These are phyloP conservation scores for Pitangus sulphuratus DNA, from an alignment of 2,797 vertebrate species.

Conservation along the genomic window DNA sequence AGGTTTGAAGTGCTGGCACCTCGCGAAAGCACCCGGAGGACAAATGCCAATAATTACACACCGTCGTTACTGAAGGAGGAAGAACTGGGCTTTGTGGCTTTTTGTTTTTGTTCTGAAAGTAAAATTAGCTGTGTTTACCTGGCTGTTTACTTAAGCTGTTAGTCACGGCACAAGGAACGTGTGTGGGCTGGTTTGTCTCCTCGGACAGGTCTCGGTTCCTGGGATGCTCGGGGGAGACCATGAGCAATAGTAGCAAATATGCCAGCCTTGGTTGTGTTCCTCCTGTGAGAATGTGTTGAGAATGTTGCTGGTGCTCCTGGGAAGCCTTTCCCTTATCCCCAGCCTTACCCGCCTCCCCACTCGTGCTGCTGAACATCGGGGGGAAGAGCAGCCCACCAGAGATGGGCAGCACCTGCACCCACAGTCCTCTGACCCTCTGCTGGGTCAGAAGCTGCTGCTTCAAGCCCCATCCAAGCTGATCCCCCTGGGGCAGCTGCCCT, in stretches of 20 bases:
- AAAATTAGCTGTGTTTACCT: background rate
- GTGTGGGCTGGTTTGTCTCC: background rate
- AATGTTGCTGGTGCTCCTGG: background rate
- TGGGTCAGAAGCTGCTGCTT: background rate
- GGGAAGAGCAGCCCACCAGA: accelerated
- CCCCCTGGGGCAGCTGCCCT: accelerated
- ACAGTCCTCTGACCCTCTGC: background rate
- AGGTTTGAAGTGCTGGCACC: background rate
- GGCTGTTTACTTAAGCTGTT: background rate
- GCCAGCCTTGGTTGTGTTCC: background rate
- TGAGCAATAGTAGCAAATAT: background rate
- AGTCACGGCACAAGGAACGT: background rate
- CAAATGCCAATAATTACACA: background rate
- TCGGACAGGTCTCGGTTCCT: background rate
- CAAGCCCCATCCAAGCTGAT: background rate
- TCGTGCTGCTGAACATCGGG: accelerated
- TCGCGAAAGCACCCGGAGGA: background rate
- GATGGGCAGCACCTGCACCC: background rate
- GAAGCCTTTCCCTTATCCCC: background rate
- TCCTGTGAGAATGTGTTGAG: background rate
- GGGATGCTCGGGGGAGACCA: background rate
- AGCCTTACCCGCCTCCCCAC: accelerated
- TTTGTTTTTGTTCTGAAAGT: conserved; percentile 23
- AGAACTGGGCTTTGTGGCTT: background rate
- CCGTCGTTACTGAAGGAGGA: background rate